These are phyloP conservation scores for Otus sunia DNA, from an alignment of 2,113 vertebrate genomes.

Conservation along the genomic window DNA sequence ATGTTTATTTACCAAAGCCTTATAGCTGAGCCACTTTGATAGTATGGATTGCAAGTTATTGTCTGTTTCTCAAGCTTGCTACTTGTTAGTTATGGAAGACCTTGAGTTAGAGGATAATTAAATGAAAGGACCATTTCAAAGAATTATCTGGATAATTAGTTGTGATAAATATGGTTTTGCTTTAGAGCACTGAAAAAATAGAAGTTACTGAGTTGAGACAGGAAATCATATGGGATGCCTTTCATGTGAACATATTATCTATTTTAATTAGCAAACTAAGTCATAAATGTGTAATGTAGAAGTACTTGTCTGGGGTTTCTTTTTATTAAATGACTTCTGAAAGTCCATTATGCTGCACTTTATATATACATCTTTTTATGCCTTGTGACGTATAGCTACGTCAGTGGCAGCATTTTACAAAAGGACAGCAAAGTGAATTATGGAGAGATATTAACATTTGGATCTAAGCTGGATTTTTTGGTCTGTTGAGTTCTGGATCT, in stretches of 20 bases:
- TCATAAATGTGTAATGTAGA: neutral
- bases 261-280: slow-evolving; percentile 32
- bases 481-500: slow-evolving; percentile 12
- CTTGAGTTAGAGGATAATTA: slow-evolving; percentile 21
- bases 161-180: slow-evolving; percentile 43
- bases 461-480: neutral
- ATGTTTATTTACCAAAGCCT: neutral
- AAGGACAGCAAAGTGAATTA: slow-evolving; percentile 20
- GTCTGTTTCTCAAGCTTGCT: neutral
- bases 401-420: slow-evolving; percentile 2
- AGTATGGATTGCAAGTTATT: neutral
- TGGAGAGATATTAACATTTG: neutral
- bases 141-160: slow-evolving; percentile 56
- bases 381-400: neutral
- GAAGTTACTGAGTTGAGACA: slow-evolving; percentile 37
- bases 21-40: neutral
- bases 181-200: slow-evolving; percentile 11
- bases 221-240: slow-evolving; percentile 21
- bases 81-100: slow-evolving; percentile 2
- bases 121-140: slow-evolving; percentile 48
- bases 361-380: neutral
- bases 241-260: slow-evolving; percentile 4
- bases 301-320: neutral
- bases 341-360: neutral
- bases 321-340: neutral